Conservation (phyloP, 2,888 invertebrate genomes). For the Encarsia formosa region DNA sequence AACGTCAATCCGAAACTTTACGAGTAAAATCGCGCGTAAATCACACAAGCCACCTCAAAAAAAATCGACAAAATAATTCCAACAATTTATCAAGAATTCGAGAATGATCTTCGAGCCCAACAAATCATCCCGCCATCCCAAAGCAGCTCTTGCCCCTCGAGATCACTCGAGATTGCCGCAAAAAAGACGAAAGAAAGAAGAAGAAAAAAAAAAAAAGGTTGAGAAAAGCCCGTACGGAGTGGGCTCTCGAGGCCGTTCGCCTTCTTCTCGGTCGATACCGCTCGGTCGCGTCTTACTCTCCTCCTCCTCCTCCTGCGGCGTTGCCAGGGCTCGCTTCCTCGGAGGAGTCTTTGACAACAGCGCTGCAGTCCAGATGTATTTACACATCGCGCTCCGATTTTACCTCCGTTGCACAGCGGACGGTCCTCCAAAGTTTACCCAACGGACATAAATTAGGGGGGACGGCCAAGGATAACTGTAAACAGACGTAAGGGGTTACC, state of each 20-base stretch:
- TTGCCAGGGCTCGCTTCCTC: constrained; percentile 41
- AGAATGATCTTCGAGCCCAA: no score
- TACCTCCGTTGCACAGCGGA: not conserved
- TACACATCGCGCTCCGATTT: not conserved
- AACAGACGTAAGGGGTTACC: constrained; percentile 34
- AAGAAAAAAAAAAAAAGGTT: not conserved
- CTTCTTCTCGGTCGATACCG: constrained; percentile 41
- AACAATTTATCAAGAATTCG: no score
- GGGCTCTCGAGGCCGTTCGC: constrained; percentile 37
- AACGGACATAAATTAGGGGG: constrained; percentile 24
- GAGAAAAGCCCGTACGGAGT: not conserved
- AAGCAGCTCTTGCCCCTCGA: no score
- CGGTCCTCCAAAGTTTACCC: not conserved
- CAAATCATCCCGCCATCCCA: no score
- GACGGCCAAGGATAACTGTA: constrained; percentile 28
- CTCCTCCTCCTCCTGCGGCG: no score
- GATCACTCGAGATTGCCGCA: no score
- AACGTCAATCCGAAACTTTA: no score
- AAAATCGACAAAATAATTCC: no score
- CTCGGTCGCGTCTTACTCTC: no score
- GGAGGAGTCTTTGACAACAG: constrained; percentile 31
- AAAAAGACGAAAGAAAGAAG: not conserved
- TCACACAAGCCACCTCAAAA: no score
- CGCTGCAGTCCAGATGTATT: constrained; percentile 11
- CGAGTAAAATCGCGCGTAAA: no score